A percentile compares a stretch with the other conserved stretches of the same genome.
Evolutionary conservation across 2,113 vertebrate genomes (phyloP).

Genomic region (Gnathonemus longibarbis): DNA sequence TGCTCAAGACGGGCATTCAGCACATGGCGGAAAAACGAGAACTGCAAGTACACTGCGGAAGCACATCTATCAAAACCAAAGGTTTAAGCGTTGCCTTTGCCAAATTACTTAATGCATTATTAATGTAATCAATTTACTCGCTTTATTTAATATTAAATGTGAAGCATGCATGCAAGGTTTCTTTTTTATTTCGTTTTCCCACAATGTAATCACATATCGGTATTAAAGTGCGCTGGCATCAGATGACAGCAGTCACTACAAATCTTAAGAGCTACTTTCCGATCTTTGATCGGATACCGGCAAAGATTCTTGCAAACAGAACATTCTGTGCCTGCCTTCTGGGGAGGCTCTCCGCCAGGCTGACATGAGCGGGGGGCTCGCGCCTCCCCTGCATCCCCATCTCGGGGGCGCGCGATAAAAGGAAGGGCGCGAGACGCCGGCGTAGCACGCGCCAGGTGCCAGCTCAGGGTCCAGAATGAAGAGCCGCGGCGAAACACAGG

Average conservation of each 20-base stretch:
- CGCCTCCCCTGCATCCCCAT: not conserved
- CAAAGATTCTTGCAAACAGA: not conserved
- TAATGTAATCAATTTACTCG: not conserved
- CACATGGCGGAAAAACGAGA: not conserved
- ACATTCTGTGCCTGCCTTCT: not conserved
- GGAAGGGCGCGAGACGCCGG: not conserved
- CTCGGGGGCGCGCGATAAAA: not conserved
- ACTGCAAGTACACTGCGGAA: not conserved
- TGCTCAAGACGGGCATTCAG: not conserved
- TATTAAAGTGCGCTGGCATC: constrained; percentile 14
- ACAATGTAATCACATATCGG: constrained; percentile 45
- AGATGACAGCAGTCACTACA: not conserved
- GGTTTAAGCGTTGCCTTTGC: not conserved
- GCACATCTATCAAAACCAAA: not conserved
- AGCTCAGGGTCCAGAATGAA: not conserved
- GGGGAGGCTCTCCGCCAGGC: not conserved
- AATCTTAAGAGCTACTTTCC: not conserved
- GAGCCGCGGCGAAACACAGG: not conserved
- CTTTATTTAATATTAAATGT: not conserved
- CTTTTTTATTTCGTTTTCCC: not conserved
- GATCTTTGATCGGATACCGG: not conserved
- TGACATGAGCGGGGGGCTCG: not conserved
- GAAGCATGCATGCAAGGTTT: not conserved
- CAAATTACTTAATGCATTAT: not conserved
- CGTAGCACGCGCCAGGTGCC: not conserved